phyloP scores from a whole-genome alignment of 2,888 invertebrate species.

The Ditula angustiorana region DNA sequence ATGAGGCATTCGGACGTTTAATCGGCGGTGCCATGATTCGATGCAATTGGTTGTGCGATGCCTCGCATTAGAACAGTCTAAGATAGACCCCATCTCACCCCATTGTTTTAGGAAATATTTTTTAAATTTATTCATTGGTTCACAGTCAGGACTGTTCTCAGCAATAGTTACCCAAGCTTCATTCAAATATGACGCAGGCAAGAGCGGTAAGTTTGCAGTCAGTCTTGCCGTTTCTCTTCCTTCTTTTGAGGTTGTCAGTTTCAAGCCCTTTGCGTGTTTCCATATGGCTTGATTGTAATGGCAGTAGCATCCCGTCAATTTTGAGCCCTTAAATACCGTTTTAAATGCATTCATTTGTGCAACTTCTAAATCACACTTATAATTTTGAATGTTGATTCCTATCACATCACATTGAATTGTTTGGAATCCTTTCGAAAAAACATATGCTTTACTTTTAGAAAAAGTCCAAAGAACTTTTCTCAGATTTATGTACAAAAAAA shows the following conservation, averaged over 20 bases:
- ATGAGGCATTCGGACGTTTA: no score
- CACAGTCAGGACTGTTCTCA: background rate
- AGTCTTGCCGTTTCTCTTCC: background rate
- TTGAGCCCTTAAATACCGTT: background rate
- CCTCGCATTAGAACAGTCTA: no score
- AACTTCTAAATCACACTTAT: background rate
- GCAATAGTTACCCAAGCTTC: background rate
- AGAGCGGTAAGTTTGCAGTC: background rate
- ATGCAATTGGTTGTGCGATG: no score
- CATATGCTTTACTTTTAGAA: no score
- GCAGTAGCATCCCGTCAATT: background rate
- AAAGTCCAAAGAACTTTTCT: no score
- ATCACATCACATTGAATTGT: no score
- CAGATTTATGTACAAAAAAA: no score
- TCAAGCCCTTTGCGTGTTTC: background rate
- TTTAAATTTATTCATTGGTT: background rate
- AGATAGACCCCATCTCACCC: no score
- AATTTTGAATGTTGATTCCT: background rate
- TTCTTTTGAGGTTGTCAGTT: background rate
- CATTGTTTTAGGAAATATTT: background rate
- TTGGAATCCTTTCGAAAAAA: no score
- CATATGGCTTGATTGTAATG: background rate
- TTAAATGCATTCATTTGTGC: background rate
- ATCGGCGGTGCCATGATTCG: no score
- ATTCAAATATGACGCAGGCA: background rate